These are phyloP conservation scores for Sinopyrophorus schimmeli DNA, from an alignment of 2,888 invertebrate species.

Conservation along the genomic window DNA sequence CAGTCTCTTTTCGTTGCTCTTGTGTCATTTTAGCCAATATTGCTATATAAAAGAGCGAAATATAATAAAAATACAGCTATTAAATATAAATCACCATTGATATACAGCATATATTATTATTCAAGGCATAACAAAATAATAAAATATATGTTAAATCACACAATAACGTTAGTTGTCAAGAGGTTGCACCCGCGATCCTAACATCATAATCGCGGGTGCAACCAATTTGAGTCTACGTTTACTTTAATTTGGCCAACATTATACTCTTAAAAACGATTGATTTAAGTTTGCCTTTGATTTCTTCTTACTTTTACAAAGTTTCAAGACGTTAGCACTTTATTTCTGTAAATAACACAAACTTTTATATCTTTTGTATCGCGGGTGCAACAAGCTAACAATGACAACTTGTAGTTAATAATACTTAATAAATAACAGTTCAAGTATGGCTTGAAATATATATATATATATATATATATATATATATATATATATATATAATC, in stretches of 20 bases:
- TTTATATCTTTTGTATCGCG: constrained; percentile 8
- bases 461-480: too few species aligned
- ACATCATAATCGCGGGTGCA: constrained; percentile 18
- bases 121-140: constrained; percentile 8
- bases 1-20: too few species aligned
- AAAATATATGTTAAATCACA: constrained; percentile 12
- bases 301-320: constrained; percentile 11
- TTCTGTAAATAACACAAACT: too few species aligned
- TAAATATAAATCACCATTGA: constrained; percentile 15
- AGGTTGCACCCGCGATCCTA: too few species aligned
- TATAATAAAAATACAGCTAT: too few species aligned
- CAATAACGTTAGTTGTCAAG: neutral
- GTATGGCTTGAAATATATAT: too few species aligned
- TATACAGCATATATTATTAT: constrained; percentile 18
- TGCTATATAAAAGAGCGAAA: too few species aligned
- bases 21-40: too few species aligned
- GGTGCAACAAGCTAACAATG: constrained; percentile 9
- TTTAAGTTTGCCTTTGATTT: constrained; percentile 7
- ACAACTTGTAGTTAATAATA: constrained; percentile 2
- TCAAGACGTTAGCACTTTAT: constrained; percentile 8
- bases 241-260: constrained; percentile 3
- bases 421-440: neutral
- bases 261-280: neutral
- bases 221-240: constrained; percentile 13
- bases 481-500: too few species aligned